Evolutionary conservation across 2,888 invertebrate species (phyloP).

Genomic region (Pandemis corylana): DNA sequence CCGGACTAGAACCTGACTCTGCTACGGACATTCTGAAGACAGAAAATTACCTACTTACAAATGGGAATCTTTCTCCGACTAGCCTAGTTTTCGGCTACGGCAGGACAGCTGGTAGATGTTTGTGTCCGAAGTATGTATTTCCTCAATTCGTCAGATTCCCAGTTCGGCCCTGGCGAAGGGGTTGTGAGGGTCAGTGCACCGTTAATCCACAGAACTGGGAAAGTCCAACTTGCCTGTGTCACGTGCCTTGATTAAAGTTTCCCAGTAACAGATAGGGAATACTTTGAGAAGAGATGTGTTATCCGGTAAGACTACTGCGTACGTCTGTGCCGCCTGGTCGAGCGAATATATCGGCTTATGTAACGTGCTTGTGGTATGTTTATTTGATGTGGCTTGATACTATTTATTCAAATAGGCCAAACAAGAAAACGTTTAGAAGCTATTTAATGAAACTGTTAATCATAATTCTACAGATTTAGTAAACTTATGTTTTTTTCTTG

Average conservation of each 20-base stretch:
- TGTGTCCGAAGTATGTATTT: neutral
- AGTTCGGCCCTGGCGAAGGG: slow-evolving; percentile 10
- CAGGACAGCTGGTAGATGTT: neutral
- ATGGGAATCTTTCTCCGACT: neutral
- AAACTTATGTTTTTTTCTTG: too few species aligned
- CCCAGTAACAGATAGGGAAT: slow-evolving; percentile 18
- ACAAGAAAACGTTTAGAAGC: too few species aligned
- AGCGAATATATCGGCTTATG: neutral
- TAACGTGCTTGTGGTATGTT: too few species aligned
- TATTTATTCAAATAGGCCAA: too few species aligned
- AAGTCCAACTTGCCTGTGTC: slow-evolving; percentile 25
- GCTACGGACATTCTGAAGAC: neutral
- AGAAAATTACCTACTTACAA: neutral
- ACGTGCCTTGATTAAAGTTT: slow-evolving; percentile 33
- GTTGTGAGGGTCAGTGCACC: slow-evolving; percentile 37
- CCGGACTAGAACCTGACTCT: neutral
- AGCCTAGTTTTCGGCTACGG: neutral
- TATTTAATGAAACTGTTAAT: too few species aligned
- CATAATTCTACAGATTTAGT: too few species aligned
- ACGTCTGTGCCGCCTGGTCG: neutral
- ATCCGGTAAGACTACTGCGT: neutral
- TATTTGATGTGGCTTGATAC: too few species aligned
- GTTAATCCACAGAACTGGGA: slow-evolving; percentile 28
- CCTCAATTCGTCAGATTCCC: neutral
- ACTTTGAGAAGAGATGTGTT: slow-evolving; percentile 2